Base-by-base conservation (phyloP, 2,888 invertebrate species). In the Acrobasis consociella region DNA sequence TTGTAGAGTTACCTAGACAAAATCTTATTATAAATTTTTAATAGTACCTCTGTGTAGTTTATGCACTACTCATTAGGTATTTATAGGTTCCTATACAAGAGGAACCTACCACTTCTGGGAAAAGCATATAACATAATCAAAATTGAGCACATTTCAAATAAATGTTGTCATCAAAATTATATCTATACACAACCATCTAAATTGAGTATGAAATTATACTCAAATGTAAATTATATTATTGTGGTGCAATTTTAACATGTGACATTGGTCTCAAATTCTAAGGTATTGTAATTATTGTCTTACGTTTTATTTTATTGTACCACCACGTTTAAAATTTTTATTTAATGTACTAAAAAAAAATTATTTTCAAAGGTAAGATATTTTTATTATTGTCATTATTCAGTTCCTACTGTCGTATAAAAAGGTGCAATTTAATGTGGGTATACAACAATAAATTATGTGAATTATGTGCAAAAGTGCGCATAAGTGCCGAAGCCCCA, bases 221-320 rank as follows among this genome's bases (percentile, higher is more conserved):
- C n/a, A 10, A 46, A 46, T 46, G 46, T 46, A 46, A 46, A 46
- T n/a, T 46, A 46, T 46, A 46, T n/a, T n/a, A 46, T 46, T 15
- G 15, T 63, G 49, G 79, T 81, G 80, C 75, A 9, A 16, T 53
- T 63, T 68, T 72, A 81, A 81, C 81, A 66, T 77, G 81, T 81
- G 81, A 64, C 38, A 60, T 80, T 81, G 79, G 78, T 81, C 76
- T 76, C 68, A 65, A 65, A 66, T 53, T 62, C 66, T 60, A 61
- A 63, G 75, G 67, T 75, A 71, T 67, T 49, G 60, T 68, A 22
- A 67, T 67, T 69, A 65, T 67, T 63, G 61, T 61, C 61, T 39
- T 51, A 60, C 15, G 10, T 53, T 53, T 49, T 22, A 55, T 37
- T 50, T 60, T 61, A 61, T 61, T 53, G 53, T 60, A 22, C 50